Base-by-base conservation (phyloP, 2,797 vertebrate species). In the Syngnathus rostellatus region DNA sequence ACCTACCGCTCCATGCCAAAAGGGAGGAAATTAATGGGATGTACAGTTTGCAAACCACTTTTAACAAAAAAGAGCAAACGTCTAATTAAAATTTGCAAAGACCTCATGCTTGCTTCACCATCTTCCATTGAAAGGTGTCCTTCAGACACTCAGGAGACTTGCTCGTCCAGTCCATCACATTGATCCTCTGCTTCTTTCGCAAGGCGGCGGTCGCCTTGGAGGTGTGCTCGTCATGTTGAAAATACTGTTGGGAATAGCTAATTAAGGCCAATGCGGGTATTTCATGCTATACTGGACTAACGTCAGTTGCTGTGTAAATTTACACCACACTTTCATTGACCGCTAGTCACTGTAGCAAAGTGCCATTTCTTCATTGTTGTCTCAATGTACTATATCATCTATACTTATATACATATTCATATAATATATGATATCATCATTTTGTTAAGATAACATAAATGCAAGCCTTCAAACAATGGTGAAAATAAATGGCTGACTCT, bases 1-100 rank as follows among this genome's bases (percentile, higher is more conserved):
- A 83, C 79, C 72, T 75, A 62, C 69, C 77, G 74, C 77, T 69
- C 25, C 1, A 69, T 77, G 84, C 85, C 71, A 84, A 76, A 79
- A 79, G 69, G 51, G 66, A 8, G 50, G 64, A 77, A 80, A 81
- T 73, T 68, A 76, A 80, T 23, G 23, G 23, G 76, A 60, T 31
- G 60, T 71, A 74, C 43, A 31, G 60, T 40, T 68, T 73, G 72
- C n/a, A 63, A 31, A 31, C 31, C 3, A 31, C 3, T 31, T 31
- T 31, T 31, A 31, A 31, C 31, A 31, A 31, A 31, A 31, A 3
- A 31, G 31, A 31, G 31, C 2, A 25, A 25, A 25, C 25, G 25
- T 31, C 31, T 31, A 31, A 31, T 31, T 31, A 4, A 31, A 31
- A 31, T 31, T 3, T 31, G 31, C 31, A 31, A 31, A 50, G 17